Evolutionary conservation across 2,113 vertebrate genomes (phyloP).

Genomic region (Pungitius pungitius): DNA sequence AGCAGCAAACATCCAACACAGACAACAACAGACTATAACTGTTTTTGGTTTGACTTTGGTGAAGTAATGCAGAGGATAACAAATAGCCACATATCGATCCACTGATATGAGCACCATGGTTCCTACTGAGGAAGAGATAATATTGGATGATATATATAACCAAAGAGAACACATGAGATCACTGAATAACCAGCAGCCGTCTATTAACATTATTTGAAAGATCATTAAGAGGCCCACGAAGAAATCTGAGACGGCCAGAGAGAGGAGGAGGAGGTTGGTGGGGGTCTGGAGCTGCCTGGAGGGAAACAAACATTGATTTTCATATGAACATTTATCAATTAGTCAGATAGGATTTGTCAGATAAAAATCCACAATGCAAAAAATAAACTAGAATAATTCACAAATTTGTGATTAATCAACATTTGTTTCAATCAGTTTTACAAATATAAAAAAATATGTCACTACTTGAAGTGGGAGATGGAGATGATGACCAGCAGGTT

Average conservation of each 20-base stretch:
- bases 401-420: no score
- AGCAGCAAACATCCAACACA: constrained; percentile 20
- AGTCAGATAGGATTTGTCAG: no score
- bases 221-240: constrained; percentile 12
- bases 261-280: constrained; percentile 68
- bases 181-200: constrained; percentile 13
- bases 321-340: no score
- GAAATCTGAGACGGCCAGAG: constrained; percentile 33
- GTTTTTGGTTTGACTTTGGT: neutral
- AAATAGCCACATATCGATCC: constrained; percentile 47
- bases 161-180: constrained; percentile 12
- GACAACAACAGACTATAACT: neutral
- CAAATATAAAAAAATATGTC: no score
- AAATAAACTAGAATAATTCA: no score
- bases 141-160: neutral
- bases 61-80: constrained; percentile 33
- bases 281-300: constrained; percentile 70
- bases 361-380: no score
- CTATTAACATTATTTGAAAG: neutral
- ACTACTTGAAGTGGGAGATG: no score
- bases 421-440: no score
- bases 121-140: neutral
- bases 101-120: neutral
- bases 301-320: neutral
- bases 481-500: no score